Base-by-base conservation (phyloP, 23 tunicate genomes). In the Ciona savignyi region DNA sequence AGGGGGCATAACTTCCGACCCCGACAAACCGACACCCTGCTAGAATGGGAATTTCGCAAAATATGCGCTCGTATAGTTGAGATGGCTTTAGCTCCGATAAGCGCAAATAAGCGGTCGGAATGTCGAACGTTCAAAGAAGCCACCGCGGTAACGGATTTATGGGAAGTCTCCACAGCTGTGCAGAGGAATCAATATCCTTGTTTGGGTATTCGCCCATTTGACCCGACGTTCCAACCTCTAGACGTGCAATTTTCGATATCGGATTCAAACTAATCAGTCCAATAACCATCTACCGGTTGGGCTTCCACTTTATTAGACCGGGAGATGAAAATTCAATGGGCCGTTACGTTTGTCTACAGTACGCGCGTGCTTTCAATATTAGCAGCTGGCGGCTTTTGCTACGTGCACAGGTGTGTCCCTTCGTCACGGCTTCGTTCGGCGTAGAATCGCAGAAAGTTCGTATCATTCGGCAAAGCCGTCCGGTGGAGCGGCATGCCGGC, bases 341-440 rank as follows among this genome's bases (percentile, higher is more conserved):
- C 56, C 56, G 56, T 9, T 42, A 42, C 56, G 56, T 42, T 42
- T 42, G 56, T 42, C 56, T 15, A 42, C 56, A 42, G 56, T 42
- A 15, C 56, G 56, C 56, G 56, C 56, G 56, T 42, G 56, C 67
- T 25, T 63, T 22, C 24, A 25, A 63, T 63, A 25, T 63, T 23
- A n/a, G 67, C 67, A 63, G 67, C 28, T 63, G 67, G 28, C 67
- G 61, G 61, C 20, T n/a, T 25, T 63, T 25, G 67, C 24, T 25
- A 63, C 67, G 67, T 63, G 67, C 56, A 42, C 56, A 42, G 56
- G 56, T 42, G 56, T 42, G 56, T 15, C 56, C 11, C 56, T 42
- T 42, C 56, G 56, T 42, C 56, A 42, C 56, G 56, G 56, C 56
- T 42, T 15, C 9, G 11, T 15, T 15, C 11, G 15, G 56, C 15